These are phyloP conservation scores for Cryptomyrus ogoouensis DNA, from an alignment of 2,113 vertebrate genomes.

Conservation along the genomic window DNA sequence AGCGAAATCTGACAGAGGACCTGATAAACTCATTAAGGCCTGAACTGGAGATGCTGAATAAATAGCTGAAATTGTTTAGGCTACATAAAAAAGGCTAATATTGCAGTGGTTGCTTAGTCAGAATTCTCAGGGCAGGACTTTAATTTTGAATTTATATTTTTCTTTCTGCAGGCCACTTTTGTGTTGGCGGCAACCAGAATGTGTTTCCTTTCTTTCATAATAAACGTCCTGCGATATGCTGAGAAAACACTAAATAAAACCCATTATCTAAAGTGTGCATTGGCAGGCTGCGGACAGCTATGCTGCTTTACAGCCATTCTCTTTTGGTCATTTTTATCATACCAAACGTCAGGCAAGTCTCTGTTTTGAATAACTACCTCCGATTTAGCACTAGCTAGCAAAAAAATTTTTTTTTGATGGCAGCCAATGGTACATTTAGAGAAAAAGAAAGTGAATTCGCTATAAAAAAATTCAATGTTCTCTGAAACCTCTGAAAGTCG, in stretches of 20 bases:
- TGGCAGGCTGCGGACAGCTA: background rate
- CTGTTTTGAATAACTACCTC: background rate
- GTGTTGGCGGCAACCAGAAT: background rate
- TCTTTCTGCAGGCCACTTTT: background rate
- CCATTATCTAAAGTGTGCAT: background rate
- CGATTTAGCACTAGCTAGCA: background rate
- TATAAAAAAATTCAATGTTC: background rate
- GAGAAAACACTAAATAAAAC: background rate
- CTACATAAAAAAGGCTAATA: background rate
- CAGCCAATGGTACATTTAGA: background rate
- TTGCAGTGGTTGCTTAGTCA: background rate
- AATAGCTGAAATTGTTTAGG: background rate
- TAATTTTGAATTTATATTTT: background rate
- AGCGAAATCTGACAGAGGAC: background rate
- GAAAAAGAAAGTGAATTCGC: background rate
- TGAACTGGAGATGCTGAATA: background rate
- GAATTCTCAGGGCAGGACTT: background rate
- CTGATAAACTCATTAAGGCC: background rate
- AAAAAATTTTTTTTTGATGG: background rate
- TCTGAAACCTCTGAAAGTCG: background rate
- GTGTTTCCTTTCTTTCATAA: background rate
- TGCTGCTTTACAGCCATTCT: background rate
- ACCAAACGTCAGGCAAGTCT: background rate
- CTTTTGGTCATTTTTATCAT: background rate
- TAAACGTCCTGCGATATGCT: background rate